Evolutionary conservation across 2,797 vertebrate species (phyloP).

Genomic region (Coluber constrictor): DNA sequence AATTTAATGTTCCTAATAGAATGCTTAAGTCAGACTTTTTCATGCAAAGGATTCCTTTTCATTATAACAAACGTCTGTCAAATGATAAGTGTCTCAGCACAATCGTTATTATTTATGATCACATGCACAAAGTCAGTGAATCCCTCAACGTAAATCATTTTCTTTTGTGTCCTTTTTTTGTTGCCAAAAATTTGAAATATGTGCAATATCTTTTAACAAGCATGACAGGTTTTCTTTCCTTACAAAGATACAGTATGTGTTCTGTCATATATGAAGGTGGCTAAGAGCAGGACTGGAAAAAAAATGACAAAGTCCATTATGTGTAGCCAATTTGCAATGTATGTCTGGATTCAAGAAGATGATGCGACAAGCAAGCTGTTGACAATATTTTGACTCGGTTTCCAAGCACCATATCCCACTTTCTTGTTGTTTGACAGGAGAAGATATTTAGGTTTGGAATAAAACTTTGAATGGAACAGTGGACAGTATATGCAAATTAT

Average conservation of each 20-base stretch:
- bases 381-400: neutral
- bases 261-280: neutral
- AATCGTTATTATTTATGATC: neutral
- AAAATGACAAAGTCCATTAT: neutral
- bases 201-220: neutral
- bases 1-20: constrained; percentile 14
- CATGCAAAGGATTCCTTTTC: constrained; percentile 6
- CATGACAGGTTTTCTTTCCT: neutral
- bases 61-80: neutral
- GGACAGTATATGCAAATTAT: neutral
- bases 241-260: neutral
- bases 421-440: neutral
- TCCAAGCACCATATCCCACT: neutral
- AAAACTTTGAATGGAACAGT: neutral
- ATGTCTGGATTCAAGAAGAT: neutral
- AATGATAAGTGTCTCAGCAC: neutral
- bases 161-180: neutral
- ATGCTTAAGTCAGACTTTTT: neutral
- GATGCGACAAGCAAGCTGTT: neutral
- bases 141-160: neutral
- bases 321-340: neutral
- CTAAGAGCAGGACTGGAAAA: neutral
- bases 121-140: neutral
- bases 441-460: neutral
- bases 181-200: neutral